phyloP scores from a whole-genome alignment of 2,113 vertebrate species.

The Myotis brandtii region DNA sequence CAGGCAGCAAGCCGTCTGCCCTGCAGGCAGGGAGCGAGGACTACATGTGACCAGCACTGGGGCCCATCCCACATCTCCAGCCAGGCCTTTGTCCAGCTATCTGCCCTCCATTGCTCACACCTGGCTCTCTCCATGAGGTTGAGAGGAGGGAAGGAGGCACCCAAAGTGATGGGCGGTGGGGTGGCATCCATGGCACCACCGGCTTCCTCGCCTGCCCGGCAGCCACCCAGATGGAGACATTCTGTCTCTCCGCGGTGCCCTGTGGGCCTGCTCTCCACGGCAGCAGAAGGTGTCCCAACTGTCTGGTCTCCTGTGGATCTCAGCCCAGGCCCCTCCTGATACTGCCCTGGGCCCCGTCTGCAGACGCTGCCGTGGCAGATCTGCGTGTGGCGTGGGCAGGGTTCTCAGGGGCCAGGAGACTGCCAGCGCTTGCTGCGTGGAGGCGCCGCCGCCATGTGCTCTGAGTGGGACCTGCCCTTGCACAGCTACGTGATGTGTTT shows the following conservation, averaged over 20 bases:
- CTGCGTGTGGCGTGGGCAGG: not conserved
- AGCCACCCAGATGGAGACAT: not conserved
- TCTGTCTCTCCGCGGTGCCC: not conserved
- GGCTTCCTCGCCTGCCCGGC: not conserved
- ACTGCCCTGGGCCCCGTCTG: too few relatives aligned
- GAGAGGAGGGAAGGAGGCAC: not conserved
- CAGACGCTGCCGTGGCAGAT: too few relatives aligned
- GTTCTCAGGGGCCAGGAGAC: not conserved
- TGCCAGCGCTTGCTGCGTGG: not conserved
- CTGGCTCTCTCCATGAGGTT: not conserved
- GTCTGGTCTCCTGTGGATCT: not conserved
- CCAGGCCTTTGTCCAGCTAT: not conserved
- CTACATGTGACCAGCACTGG: not conserved
- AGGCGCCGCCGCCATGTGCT: fast-evolving
- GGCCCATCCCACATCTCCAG: not conserved
- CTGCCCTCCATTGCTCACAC: not conserved
- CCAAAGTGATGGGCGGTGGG: not conserved
- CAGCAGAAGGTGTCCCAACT: not conserved
- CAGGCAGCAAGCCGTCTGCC: too few relatives aligned
- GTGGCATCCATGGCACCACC: too few relatives aligned
- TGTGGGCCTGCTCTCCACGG: not conserved
- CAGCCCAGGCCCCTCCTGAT: too few relatives aligned
- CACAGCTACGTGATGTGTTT: not conserved
- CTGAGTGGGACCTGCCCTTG: not conserved
- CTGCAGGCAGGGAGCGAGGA: not conserved